These are phyloP conservation scores for Aurelia sp. DNA, from an alignment of 30 jellyfish, hydroid and myxozoan genomes.

Conservation along the genomic window DNA sequence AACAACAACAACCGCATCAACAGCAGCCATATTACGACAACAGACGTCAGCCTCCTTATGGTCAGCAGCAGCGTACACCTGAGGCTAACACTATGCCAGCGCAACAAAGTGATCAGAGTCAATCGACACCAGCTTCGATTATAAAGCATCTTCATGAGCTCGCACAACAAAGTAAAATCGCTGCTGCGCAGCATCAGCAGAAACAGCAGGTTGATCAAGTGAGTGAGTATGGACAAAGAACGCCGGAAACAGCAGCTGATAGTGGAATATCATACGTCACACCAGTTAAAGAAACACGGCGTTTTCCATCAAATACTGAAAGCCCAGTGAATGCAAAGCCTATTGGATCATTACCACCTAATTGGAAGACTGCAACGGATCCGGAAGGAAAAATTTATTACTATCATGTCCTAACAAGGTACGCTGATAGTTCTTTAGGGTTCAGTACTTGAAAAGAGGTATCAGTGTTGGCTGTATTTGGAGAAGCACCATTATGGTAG, in stretches of 20 bases:
- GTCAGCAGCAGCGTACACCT: slow-evolving; percentile 32
- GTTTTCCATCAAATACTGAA: neutral
- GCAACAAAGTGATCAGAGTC: slow-evolving; percentile 12
- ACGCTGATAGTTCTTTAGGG: neutral
- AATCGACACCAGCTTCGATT: slow-evolving; percentile 48
- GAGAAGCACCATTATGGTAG: too few relatives aligned
- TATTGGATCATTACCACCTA: slow-evolving; percentile 79
- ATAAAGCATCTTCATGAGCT: slow-evolving; percentile 63
- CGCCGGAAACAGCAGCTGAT: slow-evolving; percentile 56
- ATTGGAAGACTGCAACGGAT: slow-evolving; percentile 98
- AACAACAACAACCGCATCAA: slow-evolving; percentile 57
- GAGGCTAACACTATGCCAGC: neutral
- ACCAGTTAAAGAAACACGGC: slow-evolving; percentile 10
- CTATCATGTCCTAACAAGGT: slow-evolving; percentile 92
- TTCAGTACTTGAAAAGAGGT: too few relatives aligned
- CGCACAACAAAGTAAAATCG: slow-evolving; percentile 50
- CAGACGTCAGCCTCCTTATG: slow-evolving; percentile 22
- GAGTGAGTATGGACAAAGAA: slow-evolving; percentile 10
- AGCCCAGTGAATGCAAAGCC: slow-evolving; percentile 73
- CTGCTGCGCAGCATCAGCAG: slow-evolving; percentile 27
- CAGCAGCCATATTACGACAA: slow-evolving; percentile 21
- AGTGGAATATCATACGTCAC: slow-evolving; percentile 50
- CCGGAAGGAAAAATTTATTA: slow-evolving; percentile 95
- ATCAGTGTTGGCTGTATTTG: too few relatives aligned
- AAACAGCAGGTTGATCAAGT: slow-evolving; percentile 8